Evolutionary conservation across 2,797 vertebrate species (phyloP), one percentile per base, ranked within the genome.

Genomic region (Syngnathus acus): DNA sequence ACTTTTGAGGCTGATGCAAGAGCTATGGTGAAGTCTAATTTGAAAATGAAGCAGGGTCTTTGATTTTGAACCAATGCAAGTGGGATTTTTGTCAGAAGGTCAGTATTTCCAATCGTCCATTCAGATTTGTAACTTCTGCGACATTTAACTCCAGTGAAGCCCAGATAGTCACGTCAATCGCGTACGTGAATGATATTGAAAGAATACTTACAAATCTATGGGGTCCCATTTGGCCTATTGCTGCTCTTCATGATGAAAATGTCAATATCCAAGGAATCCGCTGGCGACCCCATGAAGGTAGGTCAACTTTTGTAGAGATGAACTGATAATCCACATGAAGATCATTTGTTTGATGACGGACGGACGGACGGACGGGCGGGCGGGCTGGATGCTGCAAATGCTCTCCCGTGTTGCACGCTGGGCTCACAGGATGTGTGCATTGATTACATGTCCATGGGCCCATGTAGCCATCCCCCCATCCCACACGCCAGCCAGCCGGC

Each of bases 361-460:
- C 3, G 3, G 32, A 4, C 32, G 32, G 26, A 26, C 26, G 23
- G 26, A 32, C 26, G 32, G 32, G 4, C 32, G 32, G 32, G 60
- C 62, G 65, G 68, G 16, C 64, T 70, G 70, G 75, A 58, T 70
- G 72, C 65, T 78, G 68, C 69, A 73, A 87, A 68, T 82, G 78
- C 71, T 79, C 74, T 86, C 70, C 78, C 69, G 71, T 80, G 80
- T 84, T 83, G 78, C 79, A 88, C 82, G 84, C 73, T 77, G 78
- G 78, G 82, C 87, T 88, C 84, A 90, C 82, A 86, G 84, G 72
- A 86, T 87, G 88, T 89, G 85, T 60, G 2, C 78, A 93, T 93
- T 84, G 88, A 93, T 93, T 78, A 75, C 75, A 83, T 89, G 82
- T 77, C 64, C 83, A 87, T 85, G 81, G 87, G 84, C 91, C 84